phyloP scores from a whole-genome alignment of 1,140 invertebrate genomes.

The Tyrophagus putrescentiae region DNA sequence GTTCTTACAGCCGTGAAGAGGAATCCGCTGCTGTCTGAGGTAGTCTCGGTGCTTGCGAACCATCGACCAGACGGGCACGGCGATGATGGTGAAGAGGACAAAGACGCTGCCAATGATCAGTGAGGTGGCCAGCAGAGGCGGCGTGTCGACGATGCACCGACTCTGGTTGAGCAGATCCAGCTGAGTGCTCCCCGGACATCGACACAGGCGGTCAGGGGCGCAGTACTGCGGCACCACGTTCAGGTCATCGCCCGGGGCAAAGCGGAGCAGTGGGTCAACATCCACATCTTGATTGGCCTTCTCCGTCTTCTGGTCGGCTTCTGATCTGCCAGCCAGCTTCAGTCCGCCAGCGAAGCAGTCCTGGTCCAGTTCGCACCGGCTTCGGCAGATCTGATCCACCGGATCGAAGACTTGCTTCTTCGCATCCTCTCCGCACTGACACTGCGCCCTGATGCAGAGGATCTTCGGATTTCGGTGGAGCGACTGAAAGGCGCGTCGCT shows the following conservation, averaged over 20 bases:
- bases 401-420: background rate
- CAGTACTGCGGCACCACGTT: background rate
- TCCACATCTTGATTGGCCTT: no score
- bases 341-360: background rate
- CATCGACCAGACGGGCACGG: background rate
- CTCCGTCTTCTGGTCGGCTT: no score
- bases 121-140: background rate
- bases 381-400: background rate
- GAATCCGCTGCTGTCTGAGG: no score
- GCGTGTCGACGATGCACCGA: background rate
- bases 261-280: no score
- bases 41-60: background rate
- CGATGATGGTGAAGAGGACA: background rate
- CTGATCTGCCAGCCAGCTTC: no score
- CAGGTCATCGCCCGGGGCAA: no score
- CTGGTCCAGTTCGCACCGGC: background rate
- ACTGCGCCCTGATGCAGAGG: background rate
- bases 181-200: background rate
- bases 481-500: background rate
- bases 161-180: background rate
- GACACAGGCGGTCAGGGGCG: background rate
- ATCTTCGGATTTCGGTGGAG: constrained; percentile 1
- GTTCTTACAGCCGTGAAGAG: no score
- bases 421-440: background rate
- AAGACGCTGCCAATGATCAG: background rate